phyloP scores from a whole-genome alignment of 2,888 invertebrate genomes.

The Neoitamus cyanurus region DNA sequence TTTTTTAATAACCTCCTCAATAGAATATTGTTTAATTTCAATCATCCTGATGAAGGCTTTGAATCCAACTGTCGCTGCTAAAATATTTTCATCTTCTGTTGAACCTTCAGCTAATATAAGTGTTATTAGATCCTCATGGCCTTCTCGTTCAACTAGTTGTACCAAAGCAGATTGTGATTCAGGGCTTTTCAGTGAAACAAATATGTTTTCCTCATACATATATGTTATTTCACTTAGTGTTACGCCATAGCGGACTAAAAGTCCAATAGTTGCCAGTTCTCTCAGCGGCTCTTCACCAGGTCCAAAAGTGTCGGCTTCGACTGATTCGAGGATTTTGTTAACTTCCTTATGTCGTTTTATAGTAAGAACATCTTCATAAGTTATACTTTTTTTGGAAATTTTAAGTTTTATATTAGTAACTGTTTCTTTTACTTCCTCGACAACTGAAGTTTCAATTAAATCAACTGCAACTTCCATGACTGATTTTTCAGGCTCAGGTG shows the following conservation, averaged over 20 bases:
- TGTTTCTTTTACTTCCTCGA: slow-evolving; percentile 67
- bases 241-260: slow-evolving; percentile 80
- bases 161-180: slow-evolving; percentile 88
- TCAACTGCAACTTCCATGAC: slow-evolving; percentile 61
- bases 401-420: slow-evolving; percentile 66
- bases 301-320: slow-evolving; percentile 83
- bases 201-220: slow-evolving; percentile 81
- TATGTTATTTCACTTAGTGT: slow-evolving; percentile 81
- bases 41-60: slow-evolving; percentile 88
- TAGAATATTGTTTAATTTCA: slow-evolving; percentile 80
- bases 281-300: slow-evolving; percentile 81
- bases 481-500: background rate
- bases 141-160: slow-evolving; percentile 84
- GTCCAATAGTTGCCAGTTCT: slow-evolving; percentile 85
- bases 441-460: slow-evolving; percentile 58
- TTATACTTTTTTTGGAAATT: slow-evolving; percentile 63
- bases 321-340: slow-evolving; percentile 77
- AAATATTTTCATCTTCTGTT: slow-evolving; percentile 78
- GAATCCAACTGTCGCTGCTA: slow-evolving; percentile 85
- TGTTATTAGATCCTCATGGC: slow-evolving; percentile 82
- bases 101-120: slow-evolving; percentile 85
- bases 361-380: slow-evolving; percentile 70
- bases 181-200: slow-evolving; percentile 82
- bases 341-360: slow-evolving; percentile 77
- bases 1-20: slow-evolving; percentile 85